Base-by-base conservation (phyloP, 2,888 invertebrate genomes). In the Schizotus pectinicornis region DNA sequence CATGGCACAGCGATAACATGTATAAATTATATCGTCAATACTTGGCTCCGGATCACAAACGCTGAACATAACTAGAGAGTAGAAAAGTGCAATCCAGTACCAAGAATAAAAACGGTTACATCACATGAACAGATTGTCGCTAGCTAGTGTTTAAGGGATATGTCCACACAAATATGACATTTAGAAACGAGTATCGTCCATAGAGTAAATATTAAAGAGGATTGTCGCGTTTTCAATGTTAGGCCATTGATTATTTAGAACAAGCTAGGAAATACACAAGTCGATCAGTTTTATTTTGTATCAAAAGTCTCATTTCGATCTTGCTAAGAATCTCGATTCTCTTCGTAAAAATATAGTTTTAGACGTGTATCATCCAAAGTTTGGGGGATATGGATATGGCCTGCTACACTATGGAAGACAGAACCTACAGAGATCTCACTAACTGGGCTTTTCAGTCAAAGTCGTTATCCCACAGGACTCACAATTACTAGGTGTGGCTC, bases 221-320 rank as follows among this genome's bases (percentile, higher is more conserved):
- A 79, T 79, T 79, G 79, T 79, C 79, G 75, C 76, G 74, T 74
- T 78, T 74, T 77, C 77, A 77, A 76, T 76, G 77, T 79, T 79
- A 79, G 79, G 79, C 79, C 79, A 77, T 79, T 74, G 74, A 77
- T 73, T 73, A 68, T 74, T 75, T 74, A 75, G 70, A 75, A 75
- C 71, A 72, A 74, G 71, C 73, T 75, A 72, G 67, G 69, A 73
- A 71, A 68, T 67, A 62, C 55, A 58, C 62, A 59, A 63, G 56
- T 59, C 48, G 56, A 59, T 56, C 56, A 61, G 42, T 50, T 38
- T 61, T 64, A 50, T 60, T 61, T 68, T 66, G 70, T 71, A 71
- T 71, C 67, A 71, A 69, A 71, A 70, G 58, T 61, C 56, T 67
- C 58, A 62, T 56, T 22, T 22, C 43, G 54, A 56, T 58, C 56